Percentiles rank a stretch among this genome's conserved stretches.
These are phyloP conservation scores for Liasis olivaceus DNA, from an alignment of 2,797 vertebrate species.

Conservation along the genomic window DNA sequence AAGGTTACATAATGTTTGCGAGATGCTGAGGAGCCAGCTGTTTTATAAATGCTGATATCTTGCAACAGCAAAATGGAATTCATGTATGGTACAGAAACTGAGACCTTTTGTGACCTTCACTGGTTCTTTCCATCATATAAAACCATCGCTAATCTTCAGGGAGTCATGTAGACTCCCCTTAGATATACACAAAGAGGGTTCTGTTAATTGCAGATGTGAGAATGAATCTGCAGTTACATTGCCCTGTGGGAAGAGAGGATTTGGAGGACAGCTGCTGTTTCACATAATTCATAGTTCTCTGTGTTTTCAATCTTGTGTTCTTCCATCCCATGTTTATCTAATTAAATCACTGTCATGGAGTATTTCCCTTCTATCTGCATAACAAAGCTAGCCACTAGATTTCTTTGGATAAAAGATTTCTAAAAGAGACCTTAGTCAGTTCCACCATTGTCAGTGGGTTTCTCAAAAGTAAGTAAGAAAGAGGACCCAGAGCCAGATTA, in stretches of 20 bases:
- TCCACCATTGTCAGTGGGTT: not conserved
- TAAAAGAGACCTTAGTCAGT: not conserved
- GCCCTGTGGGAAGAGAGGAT: conserved; percentile 5
- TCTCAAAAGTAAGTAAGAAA: not conserved
- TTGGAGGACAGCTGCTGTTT: conserved; percentile 10
- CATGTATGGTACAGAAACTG: not conserved
- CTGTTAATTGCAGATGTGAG: conserved; percentile 19
- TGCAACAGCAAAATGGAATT: conserved; percentile 18
- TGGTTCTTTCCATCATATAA: not conserved
- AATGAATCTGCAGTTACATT: conserved; percentile 25
- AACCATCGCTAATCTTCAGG: not conserved
- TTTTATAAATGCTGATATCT: conserved; percentile 16
- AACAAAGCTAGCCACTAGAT: not conserved
- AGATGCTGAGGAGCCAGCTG: conserved; percentile 7
- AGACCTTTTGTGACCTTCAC: conserved; percentile 1
- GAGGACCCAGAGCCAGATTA: not conserved
- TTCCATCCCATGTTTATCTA: not conserved
- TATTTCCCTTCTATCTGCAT: not conserved
- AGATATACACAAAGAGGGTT: conserved; percentile 17
- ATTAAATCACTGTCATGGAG: not conserved
- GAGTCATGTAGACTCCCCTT: not conserved
- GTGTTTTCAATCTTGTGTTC: not conserved
- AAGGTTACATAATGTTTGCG: not conserved
- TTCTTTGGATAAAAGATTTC: not conserved
- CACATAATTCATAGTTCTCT: conserved; percentile 2